A percentile compares a stretch with the other conserved stretches of the same genome.
Evolutionary conservation across 2,113 vertebrate genomes (phyloP).

Genomic region (Ellobius talpinus): DNA sequence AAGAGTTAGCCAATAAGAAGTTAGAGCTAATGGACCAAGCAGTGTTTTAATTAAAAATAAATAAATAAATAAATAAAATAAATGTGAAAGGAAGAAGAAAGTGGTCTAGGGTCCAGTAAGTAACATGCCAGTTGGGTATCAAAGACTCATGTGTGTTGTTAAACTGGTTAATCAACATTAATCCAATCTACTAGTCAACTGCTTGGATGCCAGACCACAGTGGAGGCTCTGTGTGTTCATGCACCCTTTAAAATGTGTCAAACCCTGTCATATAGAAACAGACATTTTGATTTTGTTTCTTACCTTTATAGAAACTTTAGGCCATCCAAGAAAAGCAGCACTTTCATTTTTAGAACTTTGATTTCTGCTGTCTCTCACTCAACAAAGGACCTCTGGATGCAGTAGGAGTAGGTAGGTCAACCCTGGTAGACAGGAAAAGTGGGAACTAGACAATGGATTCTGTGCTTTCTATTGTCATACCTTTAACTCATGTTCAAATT

Average conservation of each 20-base stretch:
- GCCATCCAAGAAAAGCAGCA: background rate
- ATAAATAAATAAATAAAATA: too few relatives aligned
- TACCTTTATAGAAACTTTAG: background rate
- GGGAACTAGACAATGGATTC: background rate
- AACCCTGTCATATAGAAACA: background rate
- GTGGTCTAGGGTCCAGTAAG: background rate
- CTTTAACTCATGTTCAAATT: background rate
- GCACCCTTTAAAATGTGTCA: background rate
- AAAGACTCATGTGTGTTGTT: background rate
- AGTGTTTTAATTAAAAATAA: too few relatives aligned
- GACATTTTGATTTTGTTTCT: background rate
- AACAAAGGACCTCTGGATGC: background rate
- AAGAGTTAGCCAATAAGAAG: too few relatives aligned
- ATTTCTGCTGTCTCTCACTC: background rate
- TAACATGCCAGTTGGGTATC: background rate
- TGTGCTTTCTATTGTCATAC: background rate
- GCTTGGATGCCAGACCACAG: background rate
- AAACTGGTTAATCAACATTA: background rate
- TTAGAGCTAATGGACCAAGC: too few relatives aligned
- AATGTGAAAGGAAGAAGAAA: background rate
- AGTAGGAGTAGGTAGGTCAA: background rate
- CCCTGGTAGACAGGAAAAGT: background rate
- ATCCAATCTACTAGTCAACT: background rate
- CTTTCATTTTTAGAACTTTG: background rate
- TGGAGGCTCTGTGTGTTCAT: background rate